phyloP scores from a whole-genome alignment of 1,140 invertebrate species.

The Diorhabda carinulata region DNA sequence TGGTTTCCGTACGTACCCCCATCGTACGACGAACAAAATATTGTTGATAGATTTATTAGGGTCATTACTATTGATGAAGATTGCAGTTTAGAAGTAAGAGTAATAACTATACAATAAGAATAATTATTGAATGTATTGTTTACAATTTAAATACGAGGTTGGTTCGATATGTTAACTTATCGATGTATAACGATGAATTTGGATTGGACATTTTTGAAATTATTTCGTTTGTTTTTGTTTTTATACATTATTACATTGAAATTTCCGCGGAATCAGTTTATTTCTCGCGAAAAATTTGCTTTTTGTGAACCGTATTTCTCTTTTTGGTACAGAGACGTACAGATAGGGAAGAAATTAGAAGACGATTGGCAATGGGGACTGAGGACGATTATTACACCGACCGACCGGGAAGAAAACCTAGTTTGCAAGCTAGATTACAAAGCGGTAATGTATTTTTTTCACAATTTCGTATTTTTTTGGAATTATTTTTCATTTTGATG shows the following conservation, averaged over 20 bases:
- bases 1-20: slow-evolving; percentile 46
- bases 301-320: too few species aligned
- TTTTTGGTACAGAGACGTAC: slow-evolving; percentile 69
- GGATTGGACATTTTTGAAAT: not conserved
- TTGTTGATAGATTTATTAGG: slow-evolving; percentile 64
- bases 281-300: too few species aligned
- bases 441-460: slow-evolving; percentile 57
- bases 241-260: too few species aligned
- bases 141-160: too few species aligned
- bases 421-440: slow-evolving; percentile 80
- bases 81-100: slow-evolving; percentile 46
- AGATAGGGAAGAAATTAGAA: slow-evolving; percentile 88
- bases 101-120: not conserved
- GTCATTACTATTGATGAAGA: slow-evolving; percentile 56
- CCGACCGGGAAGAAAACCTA: slow-evolving; percentile 73
- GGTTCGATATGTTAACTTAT: too few species aligned
- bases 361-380: slow-evolving; percentile 80
- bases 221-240: not conserved
- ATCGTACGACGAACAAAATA: slow-evolving; percentile 52
- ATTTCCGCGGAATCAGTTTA: too few species aligned
- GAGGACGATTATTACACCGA: slow-evolving; percentile 73
- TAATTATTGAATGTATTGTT: too few species aligned
- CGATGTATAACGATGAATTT: too few species aligned
- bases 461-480: too few species aligned
- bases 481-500: too few species aligned